Base-by-base conservation (phyloP, 1,140 invertebrate genomes). In the Megathymus violae region DNA sequence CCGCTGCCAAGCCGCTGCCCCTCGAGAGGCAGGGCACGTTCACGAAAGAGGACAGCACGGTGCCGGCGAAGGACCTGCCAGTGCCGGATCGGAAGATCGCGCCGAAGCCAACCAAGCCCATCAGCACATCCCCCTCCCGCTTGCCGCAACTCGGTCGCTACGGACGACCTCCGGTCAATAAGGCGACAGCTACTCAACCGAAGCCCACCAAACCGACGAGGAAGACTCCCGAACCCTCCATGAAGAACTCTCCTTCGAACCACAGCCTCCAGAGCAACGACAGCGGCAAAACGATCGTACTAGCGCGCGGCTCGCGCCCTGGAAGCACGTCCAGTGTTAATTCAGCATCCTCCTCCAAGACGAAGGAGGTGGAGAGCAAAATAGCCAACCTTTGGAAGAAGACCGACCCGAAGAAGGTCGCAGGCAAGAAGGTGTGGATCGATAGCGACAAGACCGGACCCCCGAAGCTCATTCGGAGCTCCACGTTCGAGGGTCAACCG, bases 301-400 rank as follows among this genome's bases (percentile, higher is more conserved):
- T 78, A 66, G 82, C 76, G 58, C 67, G 85, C 1, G 60, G 77
- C 40, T 93, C 89, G 83, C 77, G 93, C 83, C 78, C 91, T 72
- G 92, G 93, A 64, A 94, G 94, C 81, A 77, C 92, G 74, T 92
- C 94, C 17, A 93, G 94, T 78, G 89, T 95, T 56, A 93, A 94
- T 67, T 94, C 93, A 0, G 91, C 90, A 27, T 79, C 92, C 9
- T 92, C 86, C 68, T 80, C 89, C 27, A 90, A 90, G 3, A 91
- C 94, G 9, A 95, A 95, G 75, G 95, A 96, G 64, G 94, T 96
- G 0, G 94, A 95, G 1, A 97, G 97, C 82, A 97, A 97, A 82
- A 97, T 98, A 36, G 96, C 97, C 0, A 96, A 93, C 76, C 91
- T 98, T 9, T 98, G 97, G 97, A 98, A 97, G 71, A 95, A 94